These are phyloP conservation scores for Drosophila insularis DNA, from an alignment of 1,140 invertebrate genomes.

Conservation along the genomic window DNA sequence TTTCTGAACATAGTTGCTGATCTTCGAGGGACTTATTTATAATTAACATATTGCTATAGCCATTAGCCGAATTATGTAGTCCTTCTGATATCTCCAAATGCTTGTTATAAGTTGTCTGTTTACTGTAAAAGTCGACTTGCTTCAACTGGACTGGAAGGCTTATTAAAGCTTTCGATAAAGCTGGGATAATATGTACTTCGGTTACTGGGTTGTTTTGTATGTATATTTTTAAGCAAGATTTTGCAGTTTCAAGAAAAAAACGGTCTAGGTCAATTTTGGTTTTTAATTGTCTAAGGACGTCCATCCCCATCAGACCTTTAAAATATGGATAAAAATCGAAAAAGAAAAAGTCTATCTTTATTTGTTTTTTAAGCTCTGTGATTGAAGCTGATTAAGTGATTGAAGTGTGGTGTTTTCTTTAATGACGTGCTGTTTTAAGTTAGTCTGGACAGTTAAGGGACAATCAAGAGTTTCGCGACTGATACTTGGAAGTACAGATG, in stretches of 20 bases:
- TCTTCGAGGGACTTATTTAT: constrained; percentile 1
- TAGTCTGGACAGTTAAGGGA: too few relatives aligned
- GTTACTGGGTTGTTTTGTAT: not conserved
- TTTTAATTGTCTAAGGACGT: not conserved
- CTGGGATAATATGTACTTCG: not conserved
- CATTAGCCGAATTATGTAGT: not conserved
- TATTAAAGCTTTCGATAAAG: too few relatives aligned
- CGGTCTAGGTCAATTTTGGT: too few relatives aligned
- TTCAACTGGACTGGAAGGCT: not conserved
- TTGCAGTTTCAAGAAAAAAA: too few relatives aligned
- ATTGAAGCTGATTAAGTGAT: too few relatives aligned
- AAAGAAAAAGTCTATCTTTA: too few relatives aligned
- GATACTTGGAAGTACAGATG: not conserved
- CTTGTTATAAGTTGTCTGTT: not conserved
- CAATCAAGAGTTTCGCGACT: too few relatives aligned
- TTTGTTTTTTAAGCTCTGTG: too few relatives aligned
- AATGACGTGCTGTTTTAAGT: too few relatives aligned
- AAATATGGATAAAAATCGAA: not conserved
- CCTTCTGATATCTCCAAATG: not conserved
- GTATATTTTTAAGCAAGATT: not conserved
- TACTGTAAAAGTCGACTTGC: not conserved
- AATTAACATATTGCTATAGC: not conserved
- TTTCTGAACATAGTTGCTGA: not conserved
- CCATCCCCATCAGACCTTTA: not conserved
- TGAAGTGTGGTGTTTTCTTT: too few relatives aligned